Evolutionary conservation across 2,797 vertebrate species (phyloP), one percentile per base, ranked within the genome.

Genomic region (Spinus olivaceus): DNA sequence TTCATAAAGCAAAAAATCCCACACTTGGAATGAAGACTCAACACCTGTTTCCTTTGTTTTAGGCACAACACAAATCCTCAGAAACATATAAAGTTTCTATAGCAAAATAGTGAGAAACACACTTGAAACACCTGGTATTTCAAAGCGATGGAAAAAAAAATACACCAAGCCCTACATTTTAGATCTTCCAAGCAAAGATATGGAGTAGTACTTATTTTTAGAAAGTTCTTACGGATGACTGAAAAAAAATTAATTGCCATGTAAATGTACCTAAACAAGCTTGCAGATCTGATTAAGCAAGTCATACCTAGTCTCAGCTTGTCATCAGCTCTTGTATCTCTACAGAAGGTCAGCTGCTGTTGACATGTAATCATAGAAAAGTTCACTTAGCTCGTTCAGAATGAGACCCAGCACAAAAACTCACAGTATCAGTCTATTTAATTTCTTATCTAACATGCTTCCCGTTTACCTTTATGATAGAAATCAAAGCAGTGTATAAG

Each of bases 331-430:
- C 57, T 83, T 69, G 18, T 28, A 95, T 81, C 81, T 91, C 61
- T 66, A 17, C 59, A 70, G 54, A 84, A 92, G 84, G 89, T 94
- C 92, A 91, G 81, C 28, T 89, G 65, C 81, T 92, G 49, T 90
- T 92, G 89, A 92, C 54, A 66, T 4, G 2, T 42, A 92, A 86
- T 60, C 76, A 59, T 82, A 91, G 88, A 78, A 70, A 81, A 95
- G 92, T 92, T 95, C 90, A 70, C 46, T 57, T 57, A 24, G 69
- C 56, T 91, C 8, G 12, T 54, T 89, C 61, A 25, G 39, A 84
- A 78, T 6, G 23, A 78, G 39, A 74, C 42, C 57, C 28, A 92
- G 50, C 57, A 94, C 59, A 82, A 21, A 65, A 92, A 57, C 61
- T 72, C 56, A 33, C 60, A 53, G 0, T 54, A 76, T 83, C 79